Evolutionary conservation across 2,113 vertebrate genomes (phyloP).

Genomic region (Gallinago media): DNA sequence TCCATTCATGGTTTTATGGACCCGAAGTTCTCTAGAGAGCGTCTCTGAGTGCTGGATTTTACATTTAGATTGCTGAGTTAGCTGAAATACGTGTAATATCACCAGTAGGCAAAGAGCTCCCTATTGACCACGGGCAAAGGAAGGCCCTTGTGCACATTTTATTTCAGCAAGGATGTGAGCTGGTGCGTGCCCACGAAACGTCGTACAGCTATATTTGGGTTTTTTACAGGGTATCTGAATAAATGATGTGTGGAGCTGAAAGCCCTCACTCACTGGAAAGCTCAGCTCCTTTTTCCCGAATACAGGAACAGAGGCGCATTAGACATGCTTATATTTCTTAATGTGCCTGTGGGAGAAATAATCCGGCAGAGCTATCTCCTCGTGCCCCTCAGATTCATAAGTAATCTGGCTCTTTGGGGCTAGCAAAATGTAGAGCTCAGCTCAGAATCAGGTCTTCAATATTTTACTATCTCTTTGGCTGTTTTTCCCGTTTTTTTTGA

Average conservation of each 20-base stretch:
- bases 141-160: not conserved
- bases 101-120: slow-evolving; percentile 16
- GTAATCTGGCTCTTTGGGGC: not conserved
- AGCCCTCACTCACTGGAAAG: slow-evolving; percentile 25
- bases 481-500: not conserved
- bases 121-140: not conserved
- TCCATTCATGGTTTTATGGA: slow-evolving; percentile 50
- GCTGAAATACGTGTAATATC: slow-evolving; percentile 25
- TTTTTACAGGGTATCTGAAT: slow-evolving; percentile 1
- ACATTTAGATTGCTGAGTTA: slow-evolving; percentile 52
- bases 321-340: slow-evolving; percentile 46
- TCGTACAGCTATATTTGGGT: not conserved
- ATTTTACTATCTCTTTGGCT: not conserved
- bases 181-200: not conserved
- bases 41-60: slow-evolving; percentile 41
- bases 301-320: not conserved
- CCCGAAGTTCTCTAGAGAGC: slow-evolving; percentile 14
- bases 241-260: slow-evolving; percentile 31
- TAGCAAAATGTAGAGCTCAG: not conserved
- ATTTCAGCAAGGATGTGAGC: slow-evolving; percentile 13
- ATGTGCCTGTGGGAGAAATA: slow-evolving; percentile 55
- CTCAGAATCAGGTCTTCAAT: not conserved
- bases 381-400: not conserved
- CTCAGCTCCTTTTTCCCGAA: not conserved
- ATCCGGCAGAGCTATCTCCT: not conserved